Conservation (phyloP, 2,797 vertebrate genomes). For the Amazonetta brasiliensis region DNA sequence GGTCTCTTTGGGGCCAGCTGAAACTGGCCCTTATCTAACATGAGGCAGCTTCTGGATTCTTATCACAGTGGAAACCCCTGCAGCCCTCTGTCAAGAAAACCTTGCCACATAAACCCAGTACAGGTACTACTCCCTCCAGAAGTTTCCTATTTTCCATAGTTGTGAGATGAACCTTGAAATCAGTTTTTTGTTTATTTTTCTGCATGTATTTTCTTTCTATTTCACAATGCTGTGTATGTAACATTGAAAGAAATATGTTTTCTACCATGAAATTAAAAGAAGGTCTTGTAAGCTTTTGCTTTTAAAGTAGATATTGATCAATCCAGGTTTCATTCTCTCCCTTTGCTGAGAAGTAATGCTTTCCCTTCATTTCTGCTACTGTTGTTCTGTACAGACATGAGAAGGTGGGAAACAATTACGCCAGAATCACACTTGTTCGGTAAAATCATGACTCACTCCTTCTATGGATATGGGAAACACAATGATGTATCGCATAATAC, state of each 20-base stretch:
- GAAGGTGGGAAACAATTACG: neutral
- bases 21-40: too few relatives aligned
- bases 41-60: too few relatives aligned
- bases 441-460: neutral
- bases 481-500: neutral
- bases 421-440: neutral
- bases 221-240: neutral
- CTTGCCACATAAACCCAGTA: too few relatives aligned
- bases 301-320: neutral
- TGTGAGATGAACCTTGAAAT: neutral
- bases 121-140: neutral
- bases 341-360: neutral
- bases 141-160: neutral
- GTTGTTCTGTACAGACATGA: neutral
- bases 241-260: neutral
- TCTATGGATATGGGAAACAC: neutral
- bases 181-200: too few relatives aligned
- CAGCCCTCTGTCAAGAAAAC: too few relatives aligned
- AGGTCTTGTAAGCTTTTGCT: neutral
- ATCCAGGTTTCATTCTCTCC: neutral
- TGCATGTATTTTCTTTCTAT: neutral
- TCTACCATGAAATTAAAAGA: neutral
- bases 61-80: too few relatives aligned
- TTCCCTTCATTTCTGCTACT: neutral
- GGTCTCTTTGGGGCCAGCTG: too few relatives aligned